Evolutionary conservation across 1,140 invertebrate genomes (phyloP).

Genomic region (Aphelenchoides besseyi): DNA sequence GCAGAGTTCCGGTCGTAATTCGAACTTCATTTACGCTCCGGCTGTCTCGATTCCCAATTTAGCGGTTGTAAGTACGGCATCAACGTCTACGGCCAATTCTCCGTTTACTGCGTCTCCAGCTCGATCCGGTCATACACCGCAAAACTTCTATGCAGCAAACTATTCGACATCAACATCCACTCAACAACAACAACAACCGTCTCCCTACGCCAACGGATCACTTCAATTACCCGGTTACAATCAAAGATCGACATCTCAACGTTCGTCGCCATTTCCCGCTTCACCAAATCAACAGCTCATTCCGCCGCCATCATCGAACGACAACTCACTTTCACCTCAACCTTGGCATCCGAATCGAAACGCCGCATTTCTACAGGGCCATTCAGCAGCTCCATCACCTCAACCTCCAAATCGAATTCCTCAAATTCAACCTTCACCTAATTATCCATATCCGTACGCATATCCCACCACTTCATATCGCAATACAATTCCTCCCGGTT

Average conservation of each 20-base stretch:
- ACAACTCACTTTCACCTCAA: constrained; percentile 2
- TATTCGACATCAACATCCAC: neutral
- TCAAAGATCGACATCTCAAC: too few species aligned
- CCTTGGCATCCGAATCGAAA: neutral
- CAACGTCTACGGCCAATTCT: neutral
- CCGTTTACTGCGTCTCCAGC: neutral
- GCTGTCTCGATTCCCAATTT: neutral
- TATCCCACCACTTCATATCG: neutral
- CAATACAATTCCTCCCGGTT: neutral
- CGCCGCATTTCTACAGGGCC: neutral
- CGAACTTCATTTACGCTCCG: constrained; percentile 3
- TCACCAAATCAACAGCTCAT: neutral
- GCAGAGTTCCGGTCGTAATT: neutral
- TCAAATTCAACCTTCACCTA: neutral
- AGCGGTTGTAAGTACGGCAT: neutral
- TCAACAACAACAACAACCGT: too few species aligned
- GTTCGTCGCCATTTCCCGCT: neutral
- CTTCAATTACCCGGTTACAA: neutral
- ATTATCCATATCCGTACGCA: constrained; percentile 9
- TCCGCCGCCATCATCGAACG: neutral
- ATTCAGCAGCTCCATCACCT: neutral
- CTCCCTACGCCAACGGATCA: neutral
- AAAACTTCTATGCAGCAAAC: neutral
- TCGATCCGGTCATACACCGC: neutral
- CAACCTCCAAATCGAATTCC: neutral